Conservation (phyloP, 2,888 invertebrate species). For the Amblyjoppa proteus region DNA sequence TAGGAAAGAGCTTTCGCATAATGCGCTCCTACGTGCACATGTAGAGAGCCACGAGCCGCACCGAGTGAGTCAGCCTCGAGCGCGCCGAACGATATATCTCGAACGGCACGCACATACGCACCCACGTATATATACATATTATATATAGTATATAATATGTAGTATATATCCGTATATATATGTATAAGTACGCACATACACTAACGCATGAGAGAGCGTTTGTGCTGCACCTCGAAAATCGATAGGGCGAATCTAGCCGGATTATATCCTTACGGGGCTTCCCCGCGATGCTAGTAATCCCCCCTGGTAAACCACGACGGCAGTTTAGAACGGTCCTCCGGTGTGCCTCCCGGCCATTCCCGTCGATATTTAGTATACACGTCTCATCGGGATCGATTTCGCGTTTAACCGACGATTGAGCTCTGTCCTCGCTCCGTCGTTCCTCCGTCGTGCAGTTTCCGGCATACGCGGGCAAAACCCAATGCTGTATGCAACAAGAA, state of each 20-base stretch:
- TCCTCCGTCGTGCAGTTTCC: conserved; percentile 16
- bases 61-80: conserved; percentile 76
- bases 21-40: conserved; percentile 48
- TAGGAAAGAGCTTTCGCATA: conserved; percentile 67
- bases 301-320: conserved; percentile 71
- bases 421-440: conserved; percentile 49
- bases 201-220: conserved; percentile 70
- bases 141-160: conserved; percentile 5
- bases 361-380: conserved; percentile 62
- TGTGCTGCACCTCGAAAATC: conserved; percentile 83
- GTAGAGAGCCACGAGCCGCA: conserved; percentile 41
- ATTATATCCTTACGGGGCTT: conserved; percentile 84
- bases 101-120: conserved; percentile 69
- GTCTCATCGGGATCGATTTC: conserved; percentile 63
- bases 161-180: conserved; percentile 24
- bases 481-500: conserved; percentile 12
- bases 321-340: conserved; percentile 61
- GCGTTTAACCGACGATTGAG: conserved; percentile 63
- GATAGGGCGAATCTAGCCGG: conserved; percentile 84
- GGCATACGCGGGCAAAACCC: conserved; percentile 19
- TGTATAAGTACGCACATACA: conserved; percentile 55
- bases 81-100: conserved; percentile 71
- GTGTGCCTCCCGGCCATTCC: conserved; percentile 32
- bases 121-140: conserved; percentile 46
- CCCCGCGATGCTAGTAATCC: conserved; percentile 82